Base-by-base conservation (phyloP, 2,888 invertebrate species). In the Drosophila multiciliata region DNA sequence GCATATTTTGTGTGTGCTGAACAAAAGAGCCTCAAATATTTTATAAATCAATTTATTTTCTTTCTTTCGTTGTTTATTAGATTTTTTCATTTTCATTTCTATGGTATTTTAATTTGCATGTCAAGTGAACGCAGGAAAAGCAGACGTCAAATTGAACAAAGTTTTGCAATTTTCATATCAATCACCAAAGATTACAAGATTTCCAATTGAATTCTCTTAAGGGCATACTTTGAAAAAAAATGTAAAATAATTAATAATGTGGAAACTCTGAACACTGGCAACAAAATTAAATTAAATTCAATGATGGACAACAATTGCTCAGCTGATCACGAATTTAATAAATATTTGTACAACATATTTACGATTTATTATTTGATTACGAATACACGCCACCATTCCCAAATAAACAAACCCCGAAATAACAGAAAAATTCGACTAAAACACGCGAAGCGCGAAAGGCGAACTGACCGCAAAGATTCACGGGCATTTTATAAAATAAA, bases 371-470 rank as follows among this genome's bases (percentile, higher is more conserved):
- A 23, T 73, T 35, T 48, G 40, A 57, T 45, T 55, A 38, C 75
- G 69, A 60, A 38, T 53, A 45, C 64, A 53, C 73, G 72, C 65
- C 38, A 61, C 57, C 45, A 29, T 54, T 71, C 11, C 5, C 35
- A 70, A 69, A 69, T 59, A 74, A 79, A 74, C 60, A 62, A 66
- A 69, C 23, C 64, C 70, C 66, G 55, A 71, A 69, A 49, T n/a
- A 54, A 26, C 55, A 38, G 2, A 29, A 64, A 64, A 40, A 57
- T 74, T 61, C 78, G 85, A 81, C 69, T 73, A 53, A 70, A 75
- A 66, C 85, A 82, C 83, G 85, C 87, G 85, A 84, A 88, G 77
- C 75, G 78, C 84, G 62, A 86, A 84, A 69, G 64, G 58, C 81
- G 38, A 74, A 86, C 89, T 89, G 77, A 86, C 71, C 73, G 66